phyloP scores from a whole-genome alignment of 2,888 invertebrate genomes.

The Chesias legatella region DNA sequence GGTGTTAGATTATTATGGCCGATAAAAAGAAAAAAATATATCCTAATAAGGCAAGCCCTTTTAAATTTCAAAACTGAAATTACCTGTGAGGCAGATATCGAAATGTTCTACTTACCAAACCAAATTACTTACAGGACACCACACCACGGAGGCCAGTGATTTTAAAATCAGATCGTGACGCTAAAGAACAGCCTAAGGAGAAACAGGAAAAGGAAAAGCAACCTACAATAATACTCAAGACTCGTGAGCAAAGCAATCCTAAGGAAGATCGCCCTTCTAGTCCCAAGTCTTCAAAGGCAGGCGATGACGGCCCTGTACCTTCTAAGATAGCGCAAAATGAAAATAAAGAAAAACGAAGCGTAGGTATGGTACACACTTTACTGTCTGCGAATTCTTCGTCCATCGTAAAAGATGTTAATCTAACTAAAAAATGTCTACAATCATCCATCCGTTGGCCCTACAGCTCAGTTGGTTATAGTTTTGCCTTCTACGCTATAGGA shows the following conservation, averaged over 20 bases:
- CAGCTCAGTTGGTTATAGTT: no score
- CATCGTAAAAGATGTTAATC: no score
- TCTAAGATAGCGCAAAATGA: constrained; percentile 76
- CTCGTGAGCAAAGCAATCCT: constrained; percentile 79
- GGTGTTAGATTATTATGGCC: constrained; percentile 43
- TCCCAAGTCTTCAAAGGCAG: constrained; percentile 70
- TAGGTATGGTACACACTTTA: constrained; percentile 11
- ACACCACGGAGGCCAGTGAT: constrained; percentile 64
- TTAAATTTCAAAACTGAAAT: neutral
- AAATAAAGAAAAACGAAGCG: constrained; percentile 58
- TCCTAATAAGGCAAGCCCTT: constrained; percentile 38
- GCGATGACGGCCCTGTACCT: constrained; percentile 55
- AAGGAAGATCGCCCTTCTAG: constrained; percentile 82
- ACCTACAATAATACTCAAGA: constrained; percentile 85
- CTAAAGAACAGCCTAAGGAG: constrained; percentile 58
- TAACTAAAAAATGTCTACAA: no score
- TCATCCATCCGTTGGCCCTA: no score
- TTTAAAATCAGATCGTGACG: constrained; percentile 72
- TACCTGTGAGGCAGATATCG: no score
- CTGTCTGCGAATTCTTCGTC: neutral
- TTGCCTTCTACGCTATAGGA: no score
- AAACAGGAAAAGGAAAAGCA: constrained; percentile 74
- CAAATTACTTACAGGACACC: constrained; percentile 49
- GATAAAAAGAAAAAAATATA: constrained; percentile 77
- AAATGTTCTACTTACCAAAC: constrained; percentile 1